Evolutionary conservation across 2,888 invertebrate species (phyloP), one percentile per base, ranked within the genome.

Genomic region (Dilophus febrilis): DNA sequence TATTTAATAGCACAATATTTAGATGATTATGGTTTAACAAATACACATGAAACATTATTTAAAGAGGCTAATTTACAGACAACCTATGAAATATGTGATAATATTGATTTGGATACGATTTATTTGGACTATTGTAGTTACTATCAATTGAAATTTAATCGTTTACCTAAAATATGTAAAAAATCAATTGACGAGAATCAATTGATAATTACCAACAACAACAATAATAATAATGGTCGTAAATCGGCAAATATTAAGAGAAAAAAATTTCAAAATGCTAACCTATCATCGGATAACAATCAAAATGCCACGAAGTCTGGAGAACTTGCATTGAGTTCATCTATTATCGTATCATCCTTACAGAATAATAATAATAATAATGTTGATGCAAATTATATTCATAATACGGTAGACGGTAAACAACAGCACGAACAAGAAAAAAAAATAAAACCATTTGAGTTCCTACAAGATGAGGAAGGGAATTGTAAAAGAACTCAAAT

Each of bases 91-190:
- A 68, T 91, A 29, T 94, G 92, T 59, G 94, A 94, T 54, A 94
- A 94, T 53, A 74, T 94, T 42, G 90, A 91, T 57, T 64, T 94
- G 53, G 83, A 85, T 46, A 80, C 82, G 32, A 81, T 94, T 47
- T 63, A 92, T 42, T 76, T 86, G 67, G 91, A 92, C 52, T 94
- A 84, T 59, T 81, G 80, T 53, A 81, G 82, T 46, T 92, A 84
- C 61, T 87, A 84, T 58, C 72, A 77, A 51, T 66, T 84, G 33
- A 77, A 85, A 52, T 92, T 87, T 64, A 82, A 84, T 57, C 86
- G 82, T 57, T 75, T 80, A 56, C 91, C 92, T 0, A 80, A 77
- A 61, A 74, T 92, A 48, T 73, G 81, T 38, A 78, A 77, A 50
- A 56, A 54, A 43, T 10, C 33, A 33, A 11, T 17, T 10, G 11